Conservation (phyloP, 2,797 vertebrate species). For the Allobates femoralis region DNA sequence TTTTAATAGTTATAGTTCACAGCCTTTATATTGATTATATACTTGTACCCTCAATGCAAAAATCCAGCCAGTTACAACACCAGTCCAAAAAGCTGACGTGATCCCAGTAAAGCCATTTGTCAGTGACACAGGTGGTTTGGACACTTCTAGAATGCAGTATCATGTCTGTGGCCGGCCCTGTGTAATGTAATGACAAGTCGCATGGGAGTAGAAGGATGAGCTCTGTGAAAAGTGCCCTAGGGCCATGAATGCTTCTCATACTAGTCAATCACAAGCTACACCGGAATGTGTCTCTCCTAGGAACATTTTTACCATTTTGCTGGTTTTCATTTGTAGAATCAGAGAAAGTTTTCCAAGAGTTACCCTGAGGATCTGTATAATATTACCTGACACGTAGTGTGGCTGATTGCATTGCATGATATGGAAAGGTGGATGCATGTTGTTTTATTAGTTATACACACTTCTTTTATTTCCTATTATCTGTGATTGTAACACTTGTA, state of each 20-base stretch:
- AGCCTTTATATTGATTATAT: neutral
- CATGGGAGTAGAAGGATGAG: slow-evolving; percentile 20
- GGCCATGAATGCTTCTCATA: slow-evolving; percentile 24
- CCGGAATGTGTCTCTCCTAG: slow-evolving; percentile 29
- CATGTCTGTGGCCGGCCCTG: slow-evolving; percentile 3
- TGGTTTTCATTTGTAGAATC: slow-evolving; percentile 41
- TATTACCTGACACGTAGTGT: slow-evolving; percentile 43
- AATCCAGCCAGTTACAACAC: neutral
- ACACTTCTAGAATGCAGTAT: slow-evolving; percentile 17
- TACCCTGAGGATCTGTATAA: slow-evolving; percentile 27
- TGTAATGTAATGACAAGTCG: slow-evolving; percentile 37
- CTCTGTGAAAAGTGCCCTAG: slow-evolving; percentile 24
- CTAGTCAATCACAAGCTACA: slow-evolving; percentile 41
- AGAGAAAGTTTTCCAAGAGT: slow-evolving; percentile 38
- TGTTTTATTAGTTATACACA: neutral
- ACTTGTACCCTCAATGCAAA: neutral
- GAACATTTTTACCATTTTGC: slow-evolving; percentile 58
- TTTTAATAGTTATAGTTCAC: neutral
- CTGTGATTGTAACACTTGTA: slow-evolving; percentile 20
- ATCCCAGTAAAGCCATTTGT: neutral
- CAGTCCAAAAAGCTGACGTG: neutral
- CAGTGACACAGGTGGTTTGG: slow-evolving; percentile 31
- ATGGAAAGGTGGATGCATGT: neutral
- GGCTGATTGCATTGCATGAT: slow-evolving; percentile 22
- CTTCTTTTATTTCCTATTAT: neutral